phyloP scores from a whole-genome alignment of 2,888 invertebrate genomes.

The Noctua fimbriata region DNA sequence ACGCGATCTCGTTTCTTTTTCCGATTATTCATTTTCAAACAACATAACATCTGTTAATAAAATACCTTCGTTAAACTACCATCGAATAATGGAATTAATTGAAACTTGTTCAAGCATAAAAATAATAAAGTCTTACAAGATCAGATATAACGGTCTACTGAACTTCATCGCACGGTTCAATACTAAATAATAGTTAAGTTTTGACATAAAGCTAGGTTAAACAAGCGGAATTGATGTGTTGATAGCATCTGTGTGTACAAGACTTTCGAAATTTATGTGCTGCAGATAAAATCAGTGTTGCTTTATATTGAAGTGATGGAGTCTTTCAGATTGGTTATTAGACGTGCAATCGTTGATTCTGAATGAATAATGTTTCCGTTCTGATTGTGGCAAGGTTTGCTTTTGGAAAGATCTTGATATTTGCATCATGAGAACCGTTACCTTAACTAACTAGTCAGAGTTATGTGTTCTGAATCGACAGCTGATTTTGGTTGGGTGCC shows the following conservation, averaged over 20 bases:
- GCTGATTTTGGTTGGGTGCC: not conserved
- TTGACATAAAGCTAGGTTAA: slow-evolving; percentile 65
- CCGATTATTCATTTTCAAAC: not conserved
- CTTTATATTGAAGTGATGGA: slow-evolving; percentile 53
- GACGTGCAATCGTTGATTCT: slow-evolving; percentile 14
- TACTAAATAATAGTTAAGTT: slow-evolving; percentile 63
- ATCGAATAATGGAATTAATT: slow-evolving; percentile 47
- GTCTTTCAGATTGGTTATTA: slow-evolving; percentile 23
- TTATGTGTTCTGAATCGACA: not conserved
- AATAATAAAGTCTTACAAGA: slow-evolving; percentile 56
- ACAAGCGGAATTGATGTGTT: slow-evolving; percentile 67
- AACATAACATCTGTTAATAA: not conserved
- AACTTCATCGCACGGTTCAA: slow-evolving; percentile 48
- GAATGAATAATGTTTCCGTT: slow-evolving; percentile 32
- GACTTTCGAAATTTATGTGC: slow-evolving; percentile 55
- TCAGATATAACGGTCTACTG: slow-evolving; percentile 61
- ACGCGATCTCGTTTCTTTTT: not conserved
- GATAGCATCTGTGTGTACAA: slow-evolving; percentile 62
- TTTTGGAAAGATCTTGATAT: slow-evolving; percentile 1
- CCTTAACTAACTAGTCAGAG: not conserved
- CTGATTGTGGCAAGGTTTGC: not conserved
- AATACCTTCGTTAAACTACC: slow-evolving; percentile 1
- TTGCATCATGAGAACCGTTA: not conserved
- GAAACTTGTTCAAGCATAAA: slow-evolving; percentile 45
- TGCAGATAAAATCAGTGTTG: slow-evolving; percentile 56